Evolutionary conservation across 2,797 vertebrate species (phyloP).

Genomic region (Echiichthys vipera): DNA sequence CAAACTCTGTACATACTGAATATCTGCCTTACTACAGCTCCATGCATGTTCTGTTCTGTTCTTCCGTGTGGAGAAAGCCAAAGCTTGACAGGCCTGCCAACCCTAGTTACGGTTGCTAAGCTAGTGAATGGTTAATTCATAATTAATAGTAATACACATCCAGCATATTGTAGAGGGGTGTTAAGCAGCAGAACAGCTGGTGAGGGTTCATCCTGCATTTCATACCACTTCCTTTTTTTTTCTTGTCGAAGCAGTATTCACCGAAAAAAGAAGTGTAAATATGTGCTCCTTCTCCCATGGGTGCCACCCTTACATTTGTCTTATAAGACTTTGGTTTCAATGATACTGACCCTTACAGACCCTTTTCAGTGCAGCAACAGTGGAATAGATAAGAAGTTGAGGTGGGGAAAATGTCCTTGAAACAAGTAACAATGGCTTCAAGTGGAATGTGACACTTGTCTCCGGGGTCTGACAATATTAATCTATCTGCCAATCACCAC

Average conservation of each 20-base stretch:
- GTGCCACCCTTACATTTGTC: constrained; percentile 34
- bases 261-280: constrained; percentile 8
- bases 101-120: not conserved
- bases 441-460: constrained; percentile 88
- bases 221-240: not conserved
- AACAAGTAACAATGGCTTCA: constrained; percentile 84
- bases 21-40: not conserved
- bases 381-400: constrained; percentile 28
- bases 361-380: constrained; percentile 47
- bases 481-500: constrained; percentile 92
- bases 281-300: constrained; percentile 21
- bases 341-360: constrained; percentile 52
- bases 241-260: constrained; percentile 1
- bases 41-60: not conserved
- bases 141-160: constrained; percentile 15
- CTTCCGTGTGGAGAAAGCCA: not conserved
- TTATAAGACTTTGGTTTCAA: constrained; percentile 42
- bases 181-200: constrained; percentile 20
- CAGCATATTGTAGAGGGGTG: constrained; percentile 4
- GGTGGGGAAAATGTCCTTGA: constrained; percentile 88
- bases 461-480: constrained; percentile 92
- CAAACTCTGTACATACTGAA: not conserved
- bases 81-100: not conserved
- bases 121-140: not conserved
- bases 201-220: constrained; percentile 1